Percentiles rank a stretch among this genome's conserved stretches.
These are phyloP conservation scores for Ectropis grisescens DNA, from an alignment of 1,140 invertebrate species.

Conservation along the genomic window DNA sequence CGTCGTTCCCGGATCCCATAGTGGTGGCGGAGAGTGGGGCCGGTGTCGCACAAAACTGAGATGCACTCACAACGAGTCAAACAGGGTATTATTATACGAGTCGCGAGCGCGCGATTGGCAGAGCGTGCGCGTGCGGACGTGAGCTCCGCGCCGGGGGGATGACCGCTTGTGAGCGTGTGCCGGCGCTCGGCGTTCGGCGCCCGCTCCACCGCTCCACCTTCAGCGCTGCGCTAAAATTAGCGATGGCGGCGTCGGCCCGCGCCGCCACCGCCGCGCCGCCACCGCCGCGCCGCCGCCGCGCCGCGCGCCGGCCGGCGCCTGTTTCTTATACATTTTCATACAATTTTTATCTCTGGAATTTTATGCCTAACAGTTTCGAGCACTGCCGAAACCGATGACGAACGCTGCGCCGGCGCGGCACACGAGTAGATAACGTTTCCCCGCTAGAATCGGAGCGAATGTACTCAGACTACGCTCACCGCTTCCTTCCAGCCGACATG, in stretches of 20 bases:
- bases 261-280: conserved; percentile 11
- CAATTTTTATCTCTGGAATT: too few relatives aligned
- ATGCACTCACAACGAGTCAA: conserved; percentile 4
- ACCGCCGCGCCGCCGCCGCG: conserved; percentile 1
- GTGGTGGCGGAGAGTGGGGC: conserved; percentile 6
- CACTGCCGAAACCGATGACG: background rate
- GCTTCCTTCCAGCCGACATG: too few relatives aligned
- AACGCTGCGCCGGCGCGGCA: too few relatives aligned
- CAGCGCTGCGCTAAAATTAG: conserved; percentile 37
- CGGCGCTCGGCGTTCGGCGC: conserved; percentile 16
- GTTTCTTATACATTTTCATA: too few relatives aligned
- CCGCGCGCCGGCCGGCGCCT: background rate
- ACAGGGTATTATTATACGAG: conserved; percentile 2
- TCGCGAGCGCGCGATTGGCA: conserved; percentile 5
- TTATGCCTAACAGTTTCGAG: too few relatives aligned
- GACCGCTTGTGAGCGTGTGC: conserved; percentile 31
- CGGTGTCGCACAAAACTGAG: too few relatives aligned
- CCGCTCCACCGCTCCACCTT: too few relatives aligned
- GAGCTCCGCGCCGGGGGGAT: conserved; percentile 27
- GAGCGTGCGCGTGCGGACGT: conserved; percentile 18
- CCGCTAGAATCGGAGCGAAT: too few relatives aligned
- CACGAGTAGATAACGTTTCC: too few relatives aligned
- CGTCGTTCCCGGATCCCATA: conserved; percentile 28
- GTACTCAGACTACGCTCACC: too few relatives aligned
- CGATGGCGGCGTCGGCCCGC: conserved; percentile 17